Evolutionary conservation across 2,888 invertebrate genomes (phyloP), one percentile per base, ranked within the genome.

Genomic region (Acrobasis repandana): DNA sequence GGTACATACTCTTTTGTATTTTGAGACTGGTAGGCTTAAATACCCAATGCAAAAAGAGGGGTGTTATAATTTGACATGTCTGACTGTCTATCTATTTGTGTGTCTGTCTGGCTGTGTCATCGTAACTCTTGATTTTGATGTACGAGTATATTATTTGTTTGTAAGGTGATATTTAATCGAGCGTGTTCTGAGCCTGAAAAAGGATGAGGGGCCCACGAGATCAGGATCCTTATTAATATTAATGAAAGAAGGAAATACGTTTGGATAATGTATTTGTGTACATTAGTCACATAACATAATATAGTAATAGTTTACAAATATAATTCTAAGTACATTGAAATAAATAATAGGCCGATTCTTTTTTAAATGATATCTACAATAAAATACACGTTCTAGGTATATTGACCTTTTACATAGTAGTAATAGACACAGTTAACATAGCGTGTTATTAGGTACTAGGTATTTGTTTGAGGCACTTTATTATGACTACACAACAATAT

Each of bases 341-440:
- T 36, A 52, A 50, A 33, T 8, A 50, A 50, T 20, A 50, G n/a
- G 20, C 20, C 11, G 20, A 49, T 38, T 38, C 38, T 14, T 43
- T 11, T 43, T 43, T 43, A 43, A 14, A 43, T 28, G 43, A 2
- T 11, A n/a, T n/a, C n/a, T n/a, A 14, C 6, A 43, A 0, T 38
- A 38, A 43, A 11, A 43, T 43, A 11, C 10, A 6, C 6, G 6
- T 38, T 11, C 38, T 38, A 38, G 56, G 16, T 61, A 58, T 8
- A 59, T 54, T 63, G 56, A 15, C 49, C 51, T 60, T 69, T 67
- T 63, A 67, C 64, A 67, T 67, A 61, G 33, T 60, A 61, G 34
- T 34, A 48, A 36, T 18, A n/a, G 76, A 65, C 76, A 73, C 82
- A 86, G 86, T 88, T 86, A 86, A 88, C 83, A 86, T 87, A 88